Base-by-base conservation (phyloP, 2,113 vertebrate species). In the Hyperopisus bebe region DNA sequence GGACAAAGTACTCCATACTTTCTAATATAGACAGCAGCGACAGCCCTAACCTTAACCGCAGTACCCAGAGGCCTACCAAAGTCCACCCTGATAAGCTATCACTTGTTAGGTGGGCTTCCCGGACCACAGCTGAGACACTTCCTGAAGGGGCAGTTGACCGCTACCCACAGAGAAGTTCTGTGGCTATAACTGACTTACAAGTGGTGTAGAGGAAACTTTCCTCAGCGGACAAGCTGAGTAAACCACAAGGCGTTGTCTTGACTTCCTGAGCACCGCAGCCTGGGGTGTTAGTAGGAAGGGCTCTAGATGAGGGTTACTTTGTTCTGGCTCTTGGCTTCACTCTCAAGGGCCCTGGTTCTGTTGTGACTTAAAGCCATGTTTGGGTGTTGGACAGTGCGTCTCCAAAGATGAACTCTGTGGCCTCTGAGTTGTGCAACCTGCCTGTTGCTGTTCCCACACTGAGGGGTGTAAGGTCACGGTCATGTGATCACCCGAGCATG, bases 371-470 rank as follows among this genome's bases (percentile, higher is more conserved):
- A 80, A 80, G 74, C 35, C 74, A 42, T 80, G 74, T 80, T 42
- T 80, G 15, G 35, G 74, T 80, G 62, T 80, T 80, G 74, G 74
- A 39, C 35, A 31, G 62, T 13, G n/a, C 58, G 7, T 77, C 70
- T 46, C 10, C 21, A 21, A n/a, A 85, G 83, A 44, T n/a, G 10
- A 85, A 85, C 83, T 47, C 21, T n/a, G 3, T 47, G 21, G 42
- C 46, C 24, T 47, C 83, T 80, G 74, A 24, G 83, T 86, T 86
- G 83, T 50, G 83, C 24, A 86, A 86, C 83, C 44, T 86, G 82
- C 82, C 42, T 85, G 19, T 13, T 48, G 47, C 83, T 86, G 83
- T 86, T 86, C 47, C 42, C 47, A 48, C 24, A n/a, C 83, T 47
- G n/a, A 27, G 21, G 24, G 44, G 24, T 50, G 46, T 50, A 10